A percentile compares a stretch with the other conserved stretches of the same genome.
phyloP scores from a whole-genome alignment of 1,140 invertebrate species.

The Anoplophora glabripennis region DNA sequence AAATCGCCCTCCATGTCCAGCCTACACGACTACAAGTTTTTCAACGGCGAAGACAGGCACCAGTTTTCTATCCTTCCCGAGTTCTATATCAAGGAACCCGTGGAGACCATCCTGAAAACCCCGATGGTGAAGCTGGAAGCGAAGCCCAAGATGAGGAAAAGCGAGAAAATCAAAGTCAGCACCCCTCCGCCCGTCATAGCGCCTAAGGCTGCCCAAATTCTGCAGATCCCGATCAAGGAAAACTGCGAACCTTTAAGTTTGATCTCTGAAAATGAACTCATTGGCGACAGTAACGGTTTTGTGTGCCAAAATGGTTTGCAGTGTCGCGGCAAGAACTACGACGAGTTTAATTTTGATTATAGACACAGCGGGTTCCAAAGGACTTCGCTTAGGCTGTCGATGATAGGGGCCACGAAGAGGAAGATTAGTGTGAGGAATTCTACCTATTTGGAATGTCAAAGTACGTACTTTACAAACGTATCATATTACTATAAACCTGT shows the following conservation, averaged over 20 bases:
- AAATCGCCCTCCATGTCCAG: constrained; percentile 49
- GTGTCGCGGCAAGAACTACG: not conserved
- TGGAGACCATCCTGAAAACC: constrained; percentile 51
- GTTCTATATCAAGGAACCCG: constrained; percentile 19
- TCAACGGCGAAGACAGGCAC: constrained; percentile 20
- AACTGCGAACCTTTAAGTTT: constrained; percentile 37
- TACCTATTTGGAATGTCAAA: constrained; percentile 13
- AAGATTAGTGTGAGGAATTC: constrained; percentile 28
- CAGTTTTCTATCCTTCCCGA: not conserved
- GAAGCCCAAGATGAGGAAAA: constrained; percentile 30
- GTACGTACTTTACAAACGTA: too few relatives aligned
- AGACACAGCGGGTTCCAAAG: constrained; percentile 34
- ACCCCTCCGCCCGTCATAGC: constrained; percentile 53
- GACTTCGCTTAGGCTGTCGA: constrained; percentile 34
- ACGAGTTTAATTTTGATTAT: constrained; percentile 28
- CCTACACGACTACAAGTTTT: constrained; percentile 45
- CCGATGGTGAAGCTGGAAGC: constrained; percentile 47
- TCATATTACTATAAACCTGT: too few relatives aligned
- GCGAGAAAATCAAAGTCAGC: constrained; percentile 28
- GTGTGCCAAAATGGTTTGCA: not conserved
- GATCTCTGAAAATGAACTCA: constrained; percentile 13
- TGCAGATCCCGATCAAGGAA: constrained; percentile 52
- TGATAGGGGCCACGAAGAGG: constrained; percentile 23
- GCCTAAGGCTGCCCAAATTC: constrained; percentile 56
- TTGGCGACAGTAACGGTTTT: not conserved